Base-by-base conservation (phyloP, 2,113 vertebrate species). In the Colistium nudipinnis region DNA sequence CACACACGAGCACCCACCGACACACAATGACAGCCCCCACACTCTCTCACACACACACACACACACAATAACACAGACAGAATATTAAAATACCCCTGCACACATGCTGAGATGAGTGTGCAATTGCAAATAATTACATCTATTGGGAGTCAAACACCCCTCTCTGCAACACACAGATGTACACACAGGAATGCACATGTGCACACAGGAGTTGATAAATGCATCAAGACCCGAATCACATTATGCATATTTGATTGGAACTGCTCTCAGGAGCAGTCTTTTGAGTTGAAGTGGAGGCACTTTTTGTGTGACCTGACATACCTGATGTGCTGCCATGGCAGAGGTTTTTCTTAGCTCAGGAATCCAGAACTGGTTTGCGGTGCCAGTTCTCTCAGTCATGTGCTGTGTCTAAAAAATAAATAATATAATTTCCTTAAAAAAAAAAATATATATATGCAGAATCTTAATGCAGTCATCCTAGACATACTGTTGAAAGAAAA, bases 51-150 rank as follows among this genome's bases (percentile, higher is more conserved):
- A 28, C 49, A 22, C 36, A 45, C 60, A 47, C 30, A 41, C 28
- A 38, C 38, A 55, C 43, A 24, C n/a, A 57, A 61, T 51, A 70
- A 51, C 64, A 72, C 66, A 83, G 72, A 83, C 48, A 48, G 81
- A 87, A 89, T 86, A 87, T 85, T 83, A 83, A 78, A 87, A 82
- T 81, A 76, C 67, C 61, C 68, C 81, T 43, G 74, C 62, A 36
- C 62, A 74, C 80, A 68, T 24, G 57, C 77, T 82, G 74, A 70
- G 85, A 79, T 79, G 74, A 81, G 73, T 76, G 72, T 71, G 55
- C 43, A 79, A 85, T 76, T 83, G 57, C 65, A 82, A 75, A 87
- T 90, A 91, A 90, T 87, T 73, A 82, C 78, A 86, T 87, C 88
- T 83, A 67, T 54, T 81, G 79, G 87, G 85, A 88, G 64, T 80